Evolutionary conservation across 2,113 vertebrate species (phyloP), one percentile per base, ranked within the genome.

Genomic region (Penelope pileata): DNA sequence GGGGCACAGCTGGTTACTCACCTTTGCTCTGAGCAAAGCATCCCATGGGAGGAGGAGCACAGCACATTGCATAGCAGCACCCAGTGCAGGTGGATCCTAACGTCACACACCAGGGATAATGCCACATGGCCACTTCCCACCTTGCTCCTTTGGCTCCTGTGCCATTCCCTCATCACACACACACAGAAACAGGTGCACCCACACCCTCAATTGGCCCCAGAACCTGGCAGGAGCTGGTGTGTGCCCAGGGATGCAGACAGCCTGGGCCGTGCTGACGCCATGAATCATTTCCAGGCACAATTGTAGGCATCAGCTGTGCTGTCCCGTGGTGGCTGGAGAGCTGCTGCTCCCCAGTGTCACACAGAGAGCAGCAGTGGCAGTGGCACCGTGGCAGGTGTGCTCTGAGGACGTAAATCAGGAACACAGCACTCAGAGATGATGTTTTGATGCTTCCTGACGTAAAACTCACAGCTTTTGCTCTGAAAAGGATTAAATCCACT

Each of bases 261-360:
- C 40, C 79, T 16, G 16, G 34, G 53, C 62, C 74, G 18, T 32
- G 63, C 74, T 86, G 86, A 76, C 70, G 56, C 76, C 81, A 68
- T 88, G 91, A 80, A 85, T 93, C 83, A 50, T 91, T 94, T 86
- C 74, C 77, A 91, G 66, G 40, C 58, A 32, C 88, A 92, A 92
- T 88, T 95, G 50, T 45, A 81, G 56, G 94, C 86, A 96, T 93
- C 93, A 93, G 56, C 76, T 53, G 23, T 21, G 76, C 59, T 86
- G 81, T 80, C 60, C 51, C 73, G 73, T 16, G n/a, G 85, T 84
- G 90, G 88, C 29, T 83, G 80, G 76, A 36, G 64, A 95, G 51
- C 40, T 85, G 32, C 63, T 42, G 40, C 60, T 88, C 79, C 64
- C 9, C 19, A 90, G 80, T 16, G 69, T 88, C 84, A 84, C 56